Percentiles rank a stretch among this genome's conserved stretches.
These are phyloP conservation scores for Strigamia transsilvanica DNA, from an alignment of 2,888 invertebrate species.

Conservation along the genomic window DNA sequence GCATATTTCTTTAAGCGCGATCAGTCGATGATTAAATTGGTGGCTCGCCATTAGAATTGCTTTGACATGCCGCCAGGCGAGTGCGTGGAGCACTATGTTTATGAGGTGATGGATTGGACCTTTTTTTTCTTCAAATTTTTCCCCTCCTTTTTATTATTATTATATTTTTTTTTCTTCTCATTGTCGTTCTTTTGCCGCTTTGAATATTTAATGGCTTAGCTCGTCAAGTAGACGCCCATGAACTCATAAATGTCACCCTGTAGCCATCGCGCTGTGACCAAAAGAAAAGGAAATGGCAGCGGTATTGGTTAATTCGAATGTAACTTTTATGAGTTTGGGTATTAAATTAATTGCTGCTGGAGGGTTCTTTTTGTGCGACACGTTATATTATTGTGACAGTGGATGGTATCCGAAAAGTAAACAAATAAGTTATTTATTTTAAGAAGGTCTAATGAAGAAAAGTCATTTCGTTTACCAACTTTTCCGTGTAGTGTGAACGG, in stretches of 20 bases:
- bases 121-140: slow-evolving; percentile 2
- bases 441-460: slow-evolving; percentile 23
- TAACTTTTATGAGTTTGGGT: slow-evolving; percentile 3
- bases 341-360: background rate
- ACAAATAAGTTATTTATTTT: slow-evolving; percentile 19
- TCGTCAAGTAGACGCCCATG: slow-evolving; percentile 27
- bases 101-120: slow-evolving; percentile 36
- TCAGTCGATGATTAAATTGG: slow-evolving; percentile 34
- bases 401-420: background rate
- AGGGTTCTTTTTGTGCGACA: background rate
- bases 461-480: slow-evolving; percentile 14
- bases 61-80: slow-evolving; percentile 45
- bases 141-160: slow-evolving; percentile 22
- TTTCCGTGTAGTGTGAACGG: slow-evolving; percentile 3
- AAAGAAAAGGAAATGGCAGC: slow-evolving; percentile 27
- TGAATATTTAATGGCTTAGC: slow-evolving; percentile 40
- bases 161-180: background rate
- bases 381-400: background rate
- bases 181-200: slow-evolving; percentile 32
- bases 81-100: background rate
- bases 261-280: slow-evolving; percentile 19
- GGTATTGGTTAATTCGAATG: slow-evolving; percentile 22
- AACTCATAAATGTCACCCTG: slow-evolving; percentile 23
- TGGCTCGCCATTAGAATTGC: slow-evolving; percentile 40
- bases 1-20: slow-evolving; percentile 21